These are phyloP conservation scores for Ochropleura leucogaster DNA, from an alignment of 2,888 invertebrate species.

Conservation along the genomic window DNA sequence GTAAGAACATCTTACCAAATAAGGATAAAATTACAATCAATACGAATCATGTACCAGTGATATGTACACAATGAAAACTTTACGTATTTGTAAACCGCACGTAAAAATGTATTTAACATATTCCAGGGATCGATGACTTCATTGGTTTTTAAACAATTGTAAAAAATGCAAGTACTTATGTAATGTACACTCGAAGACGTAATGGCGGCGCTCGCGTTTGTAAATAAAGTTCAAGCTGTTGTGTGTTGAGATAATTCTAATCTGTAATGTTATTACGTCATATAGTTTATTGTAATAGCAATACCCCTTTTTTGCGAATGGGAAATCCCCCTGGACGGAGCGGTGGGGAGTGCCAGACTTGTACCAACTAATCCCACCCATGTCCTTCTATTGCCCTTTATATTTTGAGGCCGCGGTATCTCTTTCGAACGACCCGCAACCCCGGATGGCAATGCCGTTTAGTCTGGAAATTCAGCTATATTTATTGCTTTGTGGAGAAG, in stretches of 20 bases:
- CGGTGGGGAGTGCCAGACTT: too few species aligned
- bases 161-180: conserved; percentile 4
- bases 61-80: conserved; percentile 4
- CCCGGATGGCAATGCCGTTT: not conserved
- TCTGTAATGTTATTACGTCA: not conserved
- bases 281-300: not conserved
- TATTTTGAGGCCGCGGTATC: too few species aligned
- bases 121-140: conserved; percentile 16
- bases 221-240: not conserved
- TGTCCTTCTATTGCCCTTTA: too few species aligned
- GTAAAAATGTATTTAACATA: not conserved
- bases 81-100: not conserved
- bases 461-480: not conserved
- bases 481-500: not conserved
- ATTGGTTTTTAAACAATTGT: not conserved
- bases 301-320: too few species aligned
- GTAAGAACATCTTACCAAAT: not conserved
- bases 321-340: too few species aligned
- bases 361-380: too few species aligned
- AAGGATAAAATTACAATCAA: conserved; percentile 3
- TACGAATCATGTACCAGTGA: not conserved
- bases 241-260: not conserved
- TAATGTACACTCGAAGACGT: not conserved
- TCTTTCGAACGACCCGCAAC: too few species aligned
- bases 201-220: too few species aligned